phyloP scores from a whole-genome alignment of 30 jellyfish, hydroid and myxozoan species.

The Sanderia malayensis region DNA sequence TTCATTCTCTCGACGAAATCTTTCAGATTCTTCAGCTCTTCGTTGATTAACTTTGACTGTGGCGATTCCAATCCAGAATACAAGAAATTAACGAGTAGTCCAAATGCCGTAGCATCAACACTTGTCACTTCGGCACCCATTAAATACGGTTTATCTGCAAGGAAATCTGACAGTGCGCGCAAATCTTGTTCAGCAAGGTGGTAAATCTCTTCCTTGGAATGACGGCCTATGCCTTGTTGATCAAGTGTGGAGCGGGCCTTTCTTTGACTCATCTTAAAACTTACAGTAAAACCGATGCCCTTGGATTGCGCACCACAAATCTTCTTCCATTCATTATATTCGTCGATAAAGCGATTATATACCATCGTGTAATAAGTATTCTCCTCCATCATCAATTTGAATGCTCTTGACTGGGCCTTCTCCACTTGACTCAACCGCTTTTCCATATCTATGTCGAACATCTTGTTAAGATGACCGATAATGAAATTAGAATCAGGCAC shows the following conservation, averaged over 20 bases:
- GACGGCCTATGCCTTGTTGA: conserved; percentile 94
- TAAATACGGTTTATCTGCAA: conserved; percentile 76
- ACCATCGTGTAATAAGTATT: conserved; percentile 62
- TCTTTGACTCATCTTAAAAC: conserved; percentile 78
- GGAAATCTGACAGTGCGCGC: conserved; percentile 78
- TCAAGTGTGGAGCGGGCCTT: conserved; percentile 70
- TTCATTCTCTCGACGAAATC: conserved; percentile 82
- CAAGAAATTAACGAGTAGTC: conserved; percentile 64
- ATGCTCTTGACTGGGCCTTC: conserved; percentile 83
- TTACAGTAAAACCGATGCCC: conserved; percentile 79
- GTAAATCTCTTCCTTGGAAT: conserved; percentile 84
- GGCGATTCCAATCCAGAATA: conserved; percentile 70
- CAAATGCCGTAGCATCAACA: conserved; percentile 84
- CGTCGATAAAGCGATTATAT: conserved; percentile 70
- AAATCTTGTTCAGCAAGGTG: conserved; percentile 82
- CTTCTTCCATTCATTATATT: conserved; percentile 77
- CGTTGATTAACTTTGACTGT: conserved; percentile 57
- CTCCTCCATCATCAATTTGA: conserved; percentile 81
- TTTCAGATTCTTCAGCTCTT: conserved; percentile 52
- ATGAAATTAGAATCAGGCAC: conserved; percentile 80
- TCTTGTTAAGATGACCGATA: conserved; percentile 69
- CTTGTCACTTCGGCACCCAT: conserved; percentile 81
- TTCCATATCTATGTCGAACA: conserved; percentile 81
- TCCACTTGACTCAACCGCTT: conserved; percentile 61
- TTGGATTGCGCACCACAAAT: conserved; percentile 47